phyloP scores from a whole-genome alignment of 1,140 invertebrate genomes.

The Conus betulinus region DNA sequence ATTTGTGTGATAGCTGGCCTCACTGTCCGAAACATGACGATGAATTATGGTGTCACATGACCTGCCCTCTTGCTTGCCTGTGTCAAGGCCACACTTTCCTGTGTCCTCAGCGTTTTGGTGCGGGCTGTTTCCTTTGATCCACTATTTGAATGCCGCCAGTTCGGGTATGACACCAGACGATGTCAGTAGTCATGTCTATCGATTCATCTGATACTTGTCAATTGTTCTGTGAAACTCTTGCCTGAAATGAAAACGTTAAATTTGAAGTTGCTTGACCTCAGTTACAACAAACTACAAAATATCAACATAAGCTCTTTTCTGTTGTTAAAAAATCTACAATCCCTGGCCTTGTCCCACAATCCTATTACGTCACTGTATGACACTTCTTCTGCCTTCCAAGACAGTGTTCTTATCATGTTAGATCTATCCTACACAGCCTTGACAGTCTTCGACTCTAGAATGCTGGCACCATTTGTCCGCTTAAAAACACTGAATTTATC shows the following conservation, averaged over 20 bases:
- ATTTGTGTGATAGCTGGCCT: not conserved
- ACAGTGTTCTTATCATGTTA: not conserved
- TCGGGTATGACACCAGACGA: not conserved
- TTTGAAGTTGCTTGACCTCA: not conserved
- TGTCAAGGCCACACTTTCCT: not conserved
- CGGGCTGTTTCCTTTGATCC: not conserved
- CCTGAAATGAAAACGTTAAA: not conserved
- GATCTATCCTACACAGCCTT: not conserved
- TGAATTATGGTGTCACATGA: not conserved
- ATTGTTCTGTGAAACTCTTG: not conserved
- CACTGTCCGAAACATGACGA: conserved; percentile 8
- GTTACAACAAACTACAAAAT: not conserved
- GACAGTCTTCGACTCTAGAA: not conserved
- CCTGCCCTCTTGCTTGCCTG: not conserved
- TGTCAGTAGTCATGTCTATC: not conserved
- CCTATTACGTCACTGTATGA: not conserved
- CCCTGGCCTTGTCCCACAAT: not conserved
- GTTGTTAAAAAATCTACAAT: not conserved
- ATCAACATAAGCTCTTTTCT: not conserved
- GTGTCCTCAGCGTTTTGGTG: not conserved
- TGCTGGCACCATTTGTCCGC: not conserved
- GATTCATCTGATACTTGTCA: not conserved
- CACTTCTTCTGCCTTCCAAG: not conserved
- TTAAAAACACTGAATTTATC: not conserved
- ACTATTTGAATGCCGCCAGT: not conserved